Evolutionary conservation across 2,888 invertebrate genomes (phyloP), one percentile per base, ranked within the genome.

Genomic region (Prosopocoilus inquinatus): DNA sequence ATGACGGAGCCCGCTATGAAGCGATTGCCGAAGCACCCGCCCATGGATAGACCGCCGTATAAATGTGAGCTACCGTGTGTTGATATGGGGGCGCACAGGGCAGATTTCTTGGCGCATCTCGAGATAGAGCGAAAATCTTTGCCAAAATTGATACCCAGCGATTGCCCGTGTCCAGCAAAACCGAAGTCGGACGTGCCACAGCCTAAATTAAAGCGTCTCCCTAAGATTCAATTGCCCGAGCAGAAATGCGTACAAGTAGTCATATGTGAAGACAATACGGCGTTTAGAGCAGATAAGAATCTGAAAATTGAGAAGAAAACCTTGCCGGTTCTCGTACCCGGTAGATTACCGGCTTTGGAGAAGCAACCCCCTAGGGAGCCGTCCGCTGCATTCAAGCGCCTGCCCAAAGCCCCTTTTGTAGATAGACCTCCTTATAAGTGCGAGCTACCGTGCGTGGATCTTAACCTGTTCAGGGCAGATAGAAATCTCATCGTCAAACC

Each of bases 401-500:
- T 53, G 13, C 53, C 53, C 11, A 44, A 47, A 20, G 9, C 47
- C 9, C 53, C 53, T 9, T 43, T 43, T n/a, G 3, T 33, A 9
- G 53, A 53, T 2, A 32, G 53, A 9, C 41, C 41, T 9, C 15
- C 13, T 13, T 41, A 16, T 16, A 28, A 15, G 11, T 46, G 46
- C 15, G 12, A 15, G 8, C 9, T 9, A 9, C 15, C 12, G 3
- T 46, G 46, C 12, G 9, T n/a, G 15, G 28, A 46, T 2, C 9
- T 28, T 16, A n/a, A 2, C 3, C 11, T 44, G 15, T n/a, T 9
- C 2, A n/a, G 32, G 4, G 15, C 32, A 12, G 46, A 32, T 9
- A 2, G 9, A 46, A 28, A 11, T 2, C 9, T 41, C 8, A 9
- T 8, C n/a, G 11, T 41, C 9, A 13, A 38, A 38, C 41, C 15